phyloP scores from a whole-genome alignment of 2,888 invertebrate genomes.

The Ischnus inquisitorius region DNA sequence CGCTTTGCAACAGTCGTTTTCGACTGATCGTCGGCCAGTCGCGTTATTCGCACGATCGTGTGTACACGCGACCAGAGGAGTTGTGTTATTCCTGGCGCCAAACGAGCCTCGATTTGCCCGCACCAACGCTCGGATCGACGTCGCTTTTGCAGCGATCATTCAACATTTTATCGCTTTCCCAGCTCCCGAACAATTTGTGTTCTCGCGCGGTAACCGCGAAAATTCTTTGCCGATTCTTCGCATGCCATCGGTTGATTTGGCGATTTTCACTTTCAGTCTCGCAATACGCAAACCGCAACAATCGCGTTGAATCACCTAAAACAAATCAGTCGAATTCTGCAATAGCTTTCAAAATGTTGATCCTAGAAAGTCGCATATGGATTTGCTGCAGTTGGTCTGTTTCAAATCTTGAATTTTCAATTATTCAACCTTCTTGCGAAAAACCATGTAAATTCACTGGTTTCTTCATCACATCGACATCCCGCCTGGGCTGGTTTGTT shows the following conservation, averaged over 20 bases:
- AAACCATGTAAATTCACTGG: no score
- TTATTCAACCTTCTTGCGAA: no score
- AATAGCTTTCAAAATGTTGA: no score
- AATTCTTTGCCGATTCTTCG: neutral
- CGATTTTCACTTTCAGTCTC: no score
- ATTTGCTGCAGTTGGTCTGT: no score
- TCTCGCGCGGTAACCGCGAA: neutral
- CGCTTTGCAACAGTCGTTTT: constrained; percentile 53
- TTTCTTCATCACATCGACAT: no score
- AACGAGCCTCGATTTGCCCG: constrained; percentile 2
- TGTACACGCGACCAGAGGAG: neutral
- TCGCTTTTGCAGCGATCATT: constrained; percentile 15
- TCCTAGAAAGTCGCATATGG: no score
- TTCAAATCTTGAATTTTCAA: no score
- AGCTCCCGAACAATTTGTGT: neutral
- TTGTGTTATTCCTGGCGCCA: neutral
- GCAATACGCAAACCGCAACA: no score
- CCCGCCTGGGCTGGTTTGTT: no score
- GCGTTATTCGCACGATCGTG: neutral
- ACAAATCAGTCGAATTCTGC: no score
- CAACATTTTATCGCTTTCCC: constrained; percentile 10
- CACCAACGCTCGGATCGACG: neutral
- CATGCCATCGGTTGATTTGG: neutral
- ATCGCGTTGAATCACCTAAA: no score
- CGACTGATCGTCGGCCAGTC: constrained; percentile 11